Percentiles rank a stretch among this genome's conserved stretches.
Conservation (phyloP, 2,888 invertebrate species). For the Drosophila parthenogenetica region DNA sequence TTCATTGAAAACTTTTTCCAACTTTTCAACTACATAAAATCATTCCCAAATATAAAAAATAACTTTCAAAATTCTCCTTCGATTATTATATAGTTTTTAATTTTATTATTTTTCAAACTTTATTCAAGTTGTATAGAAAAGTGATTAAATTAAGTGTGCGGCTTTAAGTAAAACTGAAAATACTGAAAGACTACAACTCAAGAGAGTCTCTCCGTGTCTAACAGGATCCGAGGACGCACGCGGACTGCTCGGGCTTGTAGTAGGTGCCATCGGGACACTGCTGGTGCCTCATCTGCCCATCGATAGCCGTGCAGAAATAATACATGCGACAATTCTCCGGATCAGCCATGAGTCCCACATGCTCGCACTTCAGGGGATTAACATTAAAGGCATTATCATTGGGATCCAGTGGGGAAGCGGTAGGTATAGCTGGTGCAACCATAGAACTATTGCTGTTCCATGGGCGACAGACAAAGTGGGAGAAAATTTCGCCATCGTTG, state of each 20-base stretch:
- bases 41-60: too few species aligned
- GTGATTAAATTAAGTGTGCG: too few species aligned
- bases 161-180: too few species aligned
- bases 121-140: too few species aligned
- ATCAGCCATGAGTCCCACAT: conserved; percentile 77
- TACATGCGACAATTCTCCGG: conserved; percentile 79
- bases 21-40: too few species aligned
- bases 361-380: conserved; percentile 52
- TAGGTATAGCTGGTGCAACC: conserved; percentile 16
- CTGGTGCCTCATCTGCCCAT: conserved; percentile 69
- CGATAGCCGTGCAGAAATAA: conserved; percentile 80
- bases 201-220: background rate
- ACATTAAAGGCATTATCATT: conserved; percentile 54
- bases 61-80: too few species aligned
- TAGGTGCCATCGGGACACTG: conserved; percentile 81
- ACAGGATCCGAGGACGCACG: conserved; percentile 81
- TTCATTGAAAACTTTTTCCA: too few species aligned
- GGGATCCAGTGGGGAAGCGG: conserved; percentile 16
- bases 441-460: conserved; percentile 5
- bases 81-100: too few species aligned
- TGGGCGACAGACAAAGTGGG: conserved; percentile 73
- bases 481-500: conserved; percentile 82
- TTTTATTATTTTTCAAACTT: too few species aligned
- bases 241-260: conserved; percentile 68
- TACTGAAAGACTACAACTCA: background rate